Evolutionary conservation across 2,888 invertebrate genomes (phyloP), one percentile per base, ranked within the genome.

Genomic region (Agriopis aurantiaria): DNA sequence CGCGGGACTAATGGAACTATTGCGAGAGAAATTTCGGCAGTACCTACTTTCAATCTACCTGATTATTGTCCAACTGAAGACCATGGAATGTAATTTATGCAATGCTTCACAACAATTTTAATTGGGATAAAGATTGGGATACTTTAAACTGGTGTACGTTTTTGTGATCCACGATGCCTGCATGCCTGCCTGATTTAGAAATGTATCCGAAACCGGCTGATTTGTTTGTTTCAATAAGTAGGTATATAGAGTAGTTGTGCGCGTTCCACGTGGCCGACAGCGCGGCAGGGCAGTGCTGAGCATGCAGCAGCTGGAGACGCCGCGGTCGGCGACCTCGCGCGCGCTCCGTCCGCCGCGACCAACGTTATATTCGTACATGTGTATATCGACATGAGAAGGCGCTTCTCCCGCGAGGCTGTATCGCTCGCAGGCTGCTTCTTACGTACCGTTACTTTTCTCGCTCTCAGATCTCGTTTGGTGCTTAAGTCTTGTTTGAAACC

Each of bases 381-480:
- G 14, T 58, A 57, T 71, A 65, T 65, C 8, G 49, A 60, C 40
- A 69, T 72, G 68, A 67, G 64, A 55, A 56, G 33, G 52, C 57
- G 11, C 45, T n/a, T 58, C 68, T 55, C 64, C 64, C 55, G 55
- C 64, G 49, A 12, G 62, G 64, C 72, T 56, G 75, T 73, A 72
- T 76, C 80, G 79, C 77, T 72, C 75, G 62, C 71, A 80, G 81
- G 82, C 83, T 78, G 84, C 82, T 83, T 82, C 83, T 79, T 78
- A 79, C 77, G 76, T 85, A 78, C 87, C 87, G 87, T 87, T 88
- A 88, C 80, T 75, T 84, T 87, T 85, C 85, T 87, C 82, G 87
- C 85, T 87, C 84, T 84, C 82, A 84, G 85, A 86, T 87, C 86
- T 85, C 79, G 86, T 85, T 85, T 82, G 81, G 79, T 74, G 78